These are phyloP conservation scores for Mystacornis crossleyi DNA, from an alignment of 2,113 vertebrate genomes.

Conservation along the genomic window DNA sequence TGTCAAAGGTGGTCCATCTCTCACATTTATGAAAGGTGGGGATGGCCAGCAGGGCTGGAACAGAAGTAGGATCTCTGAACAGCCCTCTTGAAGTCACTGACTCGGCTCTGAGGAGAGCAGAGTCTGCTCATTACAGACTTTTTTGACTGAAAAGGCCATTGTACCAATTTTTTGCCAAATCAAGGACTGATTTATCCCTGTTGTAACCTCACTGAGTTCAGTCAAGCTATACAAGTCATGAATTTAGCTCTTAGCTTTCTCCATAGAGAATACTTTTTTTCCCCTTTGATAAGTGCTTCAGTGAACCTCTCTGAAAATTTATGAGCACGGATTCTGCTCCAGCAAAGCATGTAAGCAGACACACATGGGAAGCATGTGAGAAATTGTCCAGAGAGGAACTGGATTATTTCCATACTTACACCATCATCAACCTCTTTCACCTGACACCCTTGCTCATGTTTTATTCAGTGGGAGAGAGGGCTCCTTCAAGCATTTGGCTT, in stretches of 20 bases:
- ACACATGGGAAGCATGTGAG: rapidly evolving
- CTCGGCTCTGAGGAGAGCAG: background rate
- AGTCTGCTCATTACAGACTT: background rate
- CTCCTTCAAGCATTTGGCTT: background rate
- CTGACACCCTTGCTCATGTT: background rate
- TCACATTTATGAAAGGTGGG: background rate
- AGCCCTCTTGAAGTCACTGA: background rate
- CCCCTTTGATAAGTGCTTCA: background rate
- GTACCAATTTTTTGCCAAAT: background rate
- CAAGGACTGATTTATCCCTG: background rate
- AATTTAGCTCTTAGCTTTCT: background rate
- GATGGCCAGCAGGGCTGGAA: background rate
- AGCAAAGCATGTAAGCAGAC: background rate
- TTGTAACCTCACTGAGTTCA: background rate
- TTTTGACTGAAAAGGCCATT: background rate
- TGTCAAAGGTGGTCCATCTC: background rate
- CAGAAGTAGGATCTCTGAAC: background rate
- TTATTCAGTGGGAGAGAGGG: background rate
- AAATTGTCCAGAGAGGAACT: background rate
- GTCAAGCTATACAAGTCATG: background rate
- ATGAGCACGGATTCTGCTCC: background rate
- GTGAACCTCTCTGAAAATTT: background rate
- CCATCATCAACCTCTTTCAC: background rate
- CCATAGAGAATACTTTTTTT: background rate
- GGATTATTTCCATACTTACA: background rate